Evolutionary conservation across 2,113 vertebrate species (phyloP).

Genomic region (Rana temporaria): DNA sequence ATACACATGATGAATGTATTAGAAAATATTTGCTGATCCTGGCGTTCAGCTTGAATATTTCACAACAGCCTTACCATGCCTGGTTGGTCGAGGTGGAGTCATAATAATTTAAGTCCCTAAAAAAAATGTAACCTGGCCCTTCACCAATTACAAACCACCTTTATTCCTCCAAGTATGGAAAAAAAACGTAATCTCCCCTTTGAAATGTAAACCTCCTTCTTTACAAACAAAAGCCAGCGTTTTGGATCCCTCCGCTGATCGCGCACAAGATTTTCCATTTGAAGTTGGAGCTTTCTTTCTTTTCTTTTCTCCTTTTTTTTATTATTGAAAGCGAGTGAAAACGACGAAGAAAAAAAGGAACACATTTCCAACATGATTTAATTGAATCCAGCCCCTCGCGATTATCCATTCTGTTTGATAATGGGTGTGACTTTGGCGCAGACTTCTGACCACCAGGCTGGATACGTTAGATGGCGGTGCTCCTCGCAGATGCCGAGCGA

Average conservation of each 20-base stretch:
- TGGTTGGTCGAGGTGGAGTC: no score
- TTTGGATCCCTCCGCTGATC: conserved; percentile 14
- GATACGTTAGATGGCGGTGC: conserved; percentile 20
- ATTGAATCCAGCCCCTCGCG: conserved; percentile 17
- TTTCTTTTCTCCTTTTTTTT: no score
- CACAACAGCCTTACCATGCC: no score
- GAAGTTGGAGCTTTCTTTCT: conserved; percentile 29
- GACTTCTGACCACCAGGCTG: conserved; percentile 29
- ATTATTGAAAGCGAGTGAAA: conserved; percentile 39
- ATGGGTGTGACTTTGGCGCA: conserved; percentile 36
- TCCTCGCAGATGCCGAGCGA: conserved; percentile 10
- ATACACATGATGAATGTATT: no score
- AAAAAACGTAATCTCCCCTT: conserved; percentile 6
- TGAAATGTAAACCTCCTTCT: conserved; percentile 27
- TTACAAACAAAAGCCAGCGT: conserved; percentile 33
- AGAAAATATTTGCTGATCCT: no score
- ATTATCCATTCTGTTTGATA: conserved; percentile 7
- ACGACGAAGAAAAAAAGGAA: neutral
- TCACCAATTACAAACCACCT: neutral
- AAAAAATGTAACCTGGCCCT: no score
- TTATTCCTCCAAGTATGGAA: conserved; percentile 12
- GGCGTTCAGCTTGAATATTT: no score
- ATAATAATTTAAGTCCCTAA: no score
- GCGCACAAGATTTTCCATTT: conserved; percentile 42
- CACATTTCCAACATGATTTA: neutral